A percentile compares a stretch with the other conserved stretches of the same genome.
phyloP scores from a whole-genome alignment of 2,888 invertebrate species.

The Luperina nickerlii region DNA sequence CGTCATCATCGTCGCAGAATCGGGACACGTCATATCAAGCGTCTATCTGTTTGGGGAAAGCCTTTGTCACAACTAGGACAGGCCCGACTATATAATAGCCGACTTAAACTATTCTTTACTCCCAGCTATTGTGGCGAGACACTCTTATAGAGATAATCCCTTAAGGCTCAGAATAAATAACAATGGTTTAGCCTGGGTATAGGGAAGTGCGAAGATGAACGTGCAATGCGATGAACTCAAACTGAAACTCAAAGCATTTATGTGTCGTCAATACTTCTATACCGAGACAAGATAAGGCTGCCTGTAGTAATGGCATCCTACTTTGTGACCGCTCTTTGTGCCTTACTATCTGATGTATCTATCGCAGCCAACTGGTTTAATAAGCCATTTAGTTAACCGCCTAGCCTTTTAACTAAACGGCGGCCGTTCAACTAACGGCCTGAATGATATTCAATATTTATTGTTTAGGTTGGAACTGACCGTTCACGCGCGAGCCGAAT shows the following conservation, averaged over 20 bases:
- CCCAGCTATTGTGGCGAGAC: neutral
- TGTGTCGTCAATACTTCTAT: constrained; percentile 34
- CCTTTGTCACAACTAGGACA: neutral
- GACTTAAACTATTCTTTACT: constrained; percentile 5
- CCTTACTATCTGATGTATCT: neutral
- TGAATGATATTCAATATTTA: too few relatives aligned
- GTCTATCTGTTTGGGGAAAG: neutral
- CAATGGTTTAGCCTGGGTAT: neutral
- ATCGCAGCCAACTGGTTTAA: too few relatives aligned
- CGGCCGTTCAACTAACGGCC: too few relatives aligned
- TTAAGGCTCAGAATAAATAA: constrained; percentile 19
- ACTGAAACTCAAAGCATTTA: too few relatives aligned
- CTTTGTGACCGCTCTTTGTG: constrained; percentile 15
- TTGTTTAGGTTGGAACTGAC: too few relatives aligned
- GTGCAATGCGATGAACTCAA: constrained; percentile 39
- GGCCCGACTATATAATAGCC: neutral
- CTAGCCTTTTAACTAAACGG: too few relatives aligned
- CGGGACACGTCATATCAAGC: neutral
- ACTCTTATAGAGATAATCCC: constrained; percentile 6
- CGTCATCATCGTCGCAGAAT: neutral
- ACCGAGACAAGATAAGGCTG: constrained; percentile 29
- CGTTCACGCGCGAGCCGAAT: too few relatives aligned
- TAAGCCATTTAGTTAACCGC: too few relatives aligned
- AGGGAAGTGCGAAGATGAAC: constrained; percentile 32
- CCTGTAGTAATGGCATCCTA: constrained; percentile 21